phyloP scores from a whole-genome alignment of 2,888 invertebrate genomes.

The Drosophila merina region DNA sequence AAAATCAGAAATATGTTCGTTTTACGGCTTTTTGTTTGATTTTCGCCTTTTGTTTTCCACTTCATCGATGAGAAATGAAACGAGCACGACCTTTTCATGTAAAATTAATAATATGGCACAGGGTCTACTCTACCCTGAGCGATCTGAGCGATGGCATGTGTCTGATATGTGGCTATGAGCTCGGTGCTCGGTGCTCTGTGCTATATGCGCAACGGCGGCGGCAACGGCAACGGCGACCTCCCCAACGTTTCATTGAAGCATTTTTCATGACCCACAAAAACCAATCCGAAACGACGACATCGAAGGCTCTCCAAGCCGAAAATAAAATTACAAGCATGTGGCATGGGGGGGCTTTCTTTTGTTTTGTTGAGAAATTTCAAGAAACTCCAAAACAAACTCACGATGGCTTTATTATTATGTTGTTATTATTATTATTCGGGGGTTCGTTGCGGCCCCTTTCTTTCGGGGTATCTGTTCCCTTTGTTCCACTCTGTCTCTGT shows the following conservation, averaged over 20 bases:
- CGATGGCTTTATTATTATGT: conserved; percentile 33
- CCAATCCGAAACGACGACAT: neutral
- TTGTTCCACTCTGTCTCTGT: conserved; percentile 28
- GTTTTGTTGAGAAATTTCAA: conserved; percentile 53
- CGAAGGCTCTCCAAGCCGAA: conserved; percentile 33
- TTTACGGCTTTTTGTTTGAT: conserved; percentile 12
- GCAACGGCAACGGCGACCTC: conserved; percentile 54
- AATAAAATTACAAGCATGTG: conserved; percentile 12
- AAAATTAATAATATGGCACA: conserved; percentile 77
- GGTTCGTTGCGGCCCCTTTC: conserved; percentile 14
- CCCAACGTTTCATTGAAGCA: conserved; percentile 46
- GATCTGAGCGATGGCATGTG: conserved; percentile 34
- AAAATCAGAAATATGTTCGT: neutral
- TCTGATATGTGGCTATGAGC: conserved; percentile 1
- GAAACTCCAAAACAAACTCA: conserved; percentile 41
- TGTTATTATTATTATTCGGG: conserved; percentile 27
- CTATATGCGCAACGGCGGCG: conserved; percentile 10
- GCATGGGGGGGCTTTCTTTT: conserved; percentile 59
- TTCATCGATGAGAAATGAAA: conserved; percentile 60
- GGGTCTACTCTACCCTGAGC: conserved; percentile 64
- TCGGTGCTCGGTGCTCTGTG: neutral
- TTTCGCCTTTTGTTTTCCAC: conserved; percentile 18
- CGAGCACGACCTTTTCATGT: conserved; percentile 70
- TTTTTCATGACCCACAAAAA: conserved; percentile 67
- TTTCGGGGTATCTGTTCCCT: conserved; percentile 6